Conservation (phyloP, 1,140 invertebrate species). For the Aradophagus sp. region DNA sequence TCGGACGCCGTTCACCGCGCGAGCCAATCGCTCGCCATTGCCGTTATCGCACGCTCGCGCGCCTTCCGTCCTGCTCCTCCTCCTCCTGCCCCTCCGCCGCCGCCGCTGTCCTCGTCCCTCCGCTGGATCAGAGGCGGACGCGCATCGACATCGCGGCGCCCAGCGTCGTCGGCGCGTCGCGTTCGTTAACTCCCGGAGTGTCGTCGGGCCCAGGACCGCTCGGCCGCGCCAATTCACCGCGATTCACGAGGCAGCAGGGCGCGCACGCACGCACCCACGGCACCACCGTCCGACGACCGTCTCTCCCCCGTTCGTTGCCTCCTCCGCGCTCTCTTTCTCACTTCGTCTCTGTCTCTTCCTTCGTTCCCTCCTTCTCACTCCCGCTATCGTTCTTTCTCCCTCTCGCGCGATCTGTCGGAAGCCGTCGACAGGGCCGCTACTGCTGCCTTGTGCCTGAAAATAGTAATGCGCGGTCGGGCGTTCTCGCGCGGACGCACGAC, state of each 20-base stretch:
- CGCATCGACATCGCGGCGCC: conserved; percentile 37
- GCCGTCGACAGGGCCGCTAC: conserved; percentile 47
- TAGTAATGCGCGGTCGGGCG: conserved; percentile 40
- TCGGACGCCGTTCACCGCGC: conserved; percentile 39
- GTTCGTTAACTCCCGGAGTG: too few species aligned
- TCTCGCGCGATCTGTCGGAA: conserved; percentile 42
- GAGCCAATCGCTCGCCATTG: conserved; percentile 44
- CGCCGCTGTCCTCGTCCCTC: too few species aligned
- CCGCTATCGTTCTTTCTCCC: too few species aligned
- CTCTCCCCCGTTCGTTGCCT: too few species aligned
- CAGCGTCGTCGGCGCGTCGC: conserved; percentile 8
- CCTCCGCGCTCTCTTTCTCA: too few species aligned
- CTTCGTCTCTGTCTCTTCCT: too few species aligned
- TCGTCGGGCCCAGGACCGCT: background rate
- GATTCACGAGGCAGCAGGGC: too few species aligned
- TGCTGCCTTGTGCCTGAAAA: conserved; percentile 46
- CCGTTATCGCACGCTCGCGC: conserved; percentile 17
- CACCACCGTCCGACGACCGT: conserved; percentile 25
- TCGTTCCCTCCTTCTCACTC: too few species aligned
- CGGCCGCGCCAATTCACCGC: too few species aligned
- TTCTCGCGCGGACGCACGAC: conserved; percentile 34
- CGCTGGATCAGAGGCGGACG: conserved; percentile 34
- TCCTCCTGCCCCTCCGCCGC: conserved; percentile 3
- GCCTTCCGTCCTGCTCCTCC: too few species aligned
- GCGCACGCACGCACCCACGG: too few species aligned